Conservation (phyloP, 1,140 invertebrate genomes). For the Gryon sp. region DNA sequence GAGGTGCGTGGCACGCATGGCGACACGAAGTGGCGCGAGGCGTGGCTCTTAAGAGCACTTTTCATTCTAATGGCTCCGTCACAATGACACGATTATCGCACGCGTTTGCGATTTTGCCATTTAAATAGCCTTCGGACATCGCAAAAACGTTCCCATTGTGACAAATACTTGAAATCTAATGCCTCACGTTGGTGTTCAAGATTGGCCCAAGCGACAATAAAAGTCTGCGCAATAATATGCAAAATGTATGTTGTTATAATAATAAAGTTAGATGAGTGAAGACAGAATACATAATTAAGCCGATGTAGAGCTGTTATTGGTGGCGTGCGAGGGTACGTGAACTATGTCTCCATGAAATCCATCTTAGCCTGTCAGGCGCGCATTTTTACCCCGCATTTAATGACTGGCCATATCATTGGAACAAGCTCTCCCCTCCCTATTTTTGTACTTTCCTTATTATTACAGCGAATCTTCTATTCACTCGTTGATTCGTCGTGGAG, state of each 20-base stretch:
- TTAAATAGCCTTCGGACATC: no score
- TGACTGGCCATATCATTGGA: no score
- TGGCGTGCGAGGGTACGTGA: conserved; percentile 10
- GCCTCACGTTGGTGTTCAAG: conserved; percentile 14
- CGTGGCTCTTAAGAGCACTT: conserved; percentile 72
- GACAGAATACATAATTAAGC: conserved; percentile 42
- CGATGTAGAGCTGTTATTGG: conserved; percentile 34
- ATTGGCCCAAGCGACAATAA: conserved; percentile 38
- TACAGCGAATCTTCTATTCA: no score
- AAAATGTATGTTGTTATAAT: conserved; percentile 47
- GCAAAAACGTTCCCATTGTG: no score
- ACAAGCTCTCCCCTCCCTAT: no score
- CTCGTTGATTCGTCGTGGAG: no score
- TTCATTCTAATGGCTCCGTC: conserved; percentile 60
- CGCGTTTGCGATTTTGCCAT: no score
- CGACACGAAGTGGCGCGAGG: conserved; percentile 74
- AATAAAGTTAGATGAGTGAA: conserved; percentile 34
- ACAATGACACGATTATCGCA: no score
- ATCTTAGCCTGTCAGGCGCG: conserved; percentile 18
- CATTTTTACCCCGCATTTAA: background rate
- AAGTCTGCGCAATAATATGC: conserved; percentile 44
- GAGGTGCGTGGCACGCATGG: conserved; percentile 78
- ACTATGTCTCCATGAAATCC: conserved; percentile 13
- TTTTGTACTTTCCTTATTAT: no score
- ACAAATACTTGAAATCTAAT: no score